phyloP scores from a whole-genome alignment of 2,888 invertebrate genomes.

The Limenitis camilla region DNA sequence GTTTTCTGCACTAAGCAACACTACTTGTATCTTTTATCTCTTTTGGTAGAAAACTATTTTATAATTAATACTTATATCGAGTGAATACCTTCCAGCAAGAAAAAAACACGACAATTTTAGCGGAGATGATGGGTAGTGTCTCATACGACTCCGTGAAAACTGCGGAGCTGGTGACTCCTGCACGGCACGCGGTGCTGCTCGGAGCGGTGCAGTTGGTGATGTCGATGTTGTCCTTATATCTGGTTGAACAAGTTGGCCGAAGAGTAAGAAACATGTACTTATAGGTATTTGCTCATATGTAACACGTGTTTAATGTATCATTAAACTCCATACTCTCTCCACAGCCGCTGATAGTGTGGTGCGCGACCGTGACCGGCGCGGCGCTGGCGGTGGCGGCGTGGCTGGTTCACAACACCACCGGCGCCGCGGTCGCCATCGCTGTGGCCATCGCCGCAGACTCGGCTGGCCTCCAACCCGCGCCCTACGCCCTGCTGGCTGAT shows the following conservation, averaged over 20 bases:
- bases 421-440: slow-evolving; percentile 31
- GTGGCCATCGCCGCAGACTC: slow-evolving; percentile 51
- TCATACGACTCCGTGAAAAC: too few species aligned
- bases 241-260: slow-evolving; percentile 49
- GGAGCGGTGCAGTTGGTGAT: slow-evolving; percentile 44
- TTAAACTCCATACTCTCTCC: neutral
- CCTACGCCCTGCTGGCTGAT: slow-evolving; percentile 52
- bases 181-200: slow-evolving; percentile 40
- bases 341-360: slow-evolving; percentile 44
- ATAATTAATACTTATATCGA: too few species aligned
- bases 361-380: slow-evolving; percentile 24
- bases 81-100: too few species aligned
- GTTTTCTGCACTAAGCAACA: too few species aligned
- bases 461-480: slow-evolving; percentile 51
- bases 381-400: slow-evolving; percentile 27
- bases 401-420: slow-evolving; percentile 19
- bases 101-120: neutral
- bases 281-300: neutral
- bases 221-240: slow-evolving; percentile 40
- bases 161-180: slow-evolving; percentile 31
- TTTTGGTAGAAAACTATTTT: too few species aligned
- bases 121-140: neutral
- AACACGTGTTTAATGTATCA: neutral
- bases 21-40: too few species aligned
- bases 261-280: slow-evolving; percentile 34